Conservation (phyloP, 2,888 invertebrate species). For the Leptodirus hochenwartii region DNA sequence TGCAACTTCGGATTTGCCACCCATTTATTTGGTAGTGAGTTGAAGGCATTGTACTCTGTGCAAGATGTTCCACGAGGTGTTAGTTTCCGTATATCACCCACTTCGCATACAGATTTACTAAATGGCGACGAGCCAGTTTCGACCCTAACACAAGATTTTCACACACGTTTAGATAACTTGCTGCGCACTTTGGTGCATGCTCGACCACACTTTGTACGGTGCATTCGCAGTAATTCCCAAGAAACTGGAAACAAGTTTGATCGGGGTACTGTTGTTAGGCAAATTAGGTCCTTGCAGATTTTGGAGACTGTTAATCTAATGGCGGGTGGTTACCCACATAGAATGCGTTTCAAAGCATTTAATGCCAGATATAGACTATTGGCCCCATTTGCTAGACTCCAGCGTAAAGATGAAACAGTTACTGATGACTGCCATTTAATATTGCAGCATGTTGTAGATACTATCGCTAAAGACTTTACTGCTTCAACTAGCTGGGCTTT, state of each 20-base stretch:
- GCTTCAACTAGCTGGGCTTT: slow-evolving; percentile 75
- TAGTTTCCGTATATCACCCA: slow-evolving; percentile 78
- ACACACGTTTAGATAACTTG: slow-evolving; percentile 81
- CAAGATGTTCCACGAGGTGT: slow-evolving; percentile 60
- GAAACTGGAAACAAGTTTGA: slow-evolving; percentile 76
- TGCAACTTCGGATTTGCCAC: slow-evolving; percentile 96
- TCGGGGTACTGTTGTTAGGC: slow-evolving; percentile 63
- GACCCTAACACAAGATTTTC: slow-evolving; percentile 88
- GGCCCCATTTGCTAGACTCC: slow-evolving; percentile 54
- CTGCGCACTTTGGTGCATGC: slow-evolving; percentile 83
- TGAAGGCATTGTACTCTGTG: slow-evolving; percentile 61
- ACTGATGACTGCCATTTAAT: slow-evolving; percentile 60
- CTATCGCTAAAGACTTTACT: slow-evolving; percentile 33
- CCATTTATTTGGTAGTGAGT: slow-evolving; percentile 83
- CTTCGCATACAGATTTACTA: slow-evolving; percentile 64
- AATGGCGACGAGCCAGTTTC: slow-evolving; percentile 75
- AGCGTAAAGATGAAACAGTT: slow-evolving; percentile 52
- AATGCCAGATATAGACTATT: slow-evolving; percentile 69
- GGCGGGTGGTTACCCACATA: slow-evolving; percentile 88
- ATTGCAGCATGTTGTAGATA: slow-evolving; percentile 48
- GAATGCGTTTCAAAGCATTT: slow-evolving; percentile 89
- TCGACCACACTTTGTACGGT: slow-evolving; percentile 85
- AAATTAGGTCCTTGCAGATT: slow-evolving; percentile 74
- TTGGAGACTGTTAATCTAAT: slow-evolving; percentile 88
- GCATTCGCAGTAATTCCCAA: slow-evolving; percentile 70